Evolutionary conservation across 2,888 invertebrate genomes (phyloP).

Genomic region (Cyaniris semiargus): DNA sequence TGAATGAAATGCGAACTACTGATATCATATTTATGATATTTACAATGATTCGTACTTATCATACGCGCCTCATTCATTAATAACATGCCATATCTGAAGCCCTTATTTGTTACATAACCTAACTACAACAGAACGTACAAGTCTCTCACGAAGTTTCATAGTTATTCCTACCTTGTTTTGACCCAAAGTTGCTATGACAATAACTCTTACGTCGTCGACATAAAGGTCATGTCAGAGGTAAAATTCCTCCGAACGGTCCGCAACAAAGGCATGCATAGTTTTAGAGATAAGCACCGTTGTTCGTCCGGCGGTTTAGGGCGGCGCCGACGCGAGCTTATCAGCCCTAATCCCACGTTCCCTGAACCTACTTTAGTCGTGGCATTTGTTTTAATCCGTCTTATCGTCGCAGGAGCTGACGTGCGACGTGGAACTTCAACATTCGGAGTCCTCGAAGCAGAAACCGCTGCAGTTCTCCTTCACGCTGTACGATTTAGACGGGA

Average conservation of each 20-base stretch:
- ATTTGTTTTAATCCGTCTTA: constrained; percentile 8
- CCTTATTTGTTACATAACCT: constrained; percentile 42
- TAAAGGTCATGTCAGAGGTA: too few relatives aligned
- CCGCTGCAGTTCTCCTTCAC: constrained; percentile 91
- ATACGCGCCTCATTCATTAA: constrained; percentile 35
- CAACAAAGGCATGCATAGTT: constrained; percentile 69
- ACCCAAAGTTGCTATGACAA: too few relatives aligned
- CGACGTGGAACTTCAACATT: constrained; percentile 92
- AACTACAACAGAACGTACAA: constrained; percentile 36
- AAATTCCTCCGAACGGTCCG: constrained; percentile 45
- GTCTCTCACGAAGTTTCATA: constrained; percentile 45
- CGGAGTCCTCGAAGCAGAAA: constrained; percentile 84
- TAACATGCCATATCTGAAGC: constrained; percentile 34
- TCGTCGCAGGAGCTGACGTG: constrained; percentile 89
- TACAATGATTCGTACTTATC: constrained; percentile 35
- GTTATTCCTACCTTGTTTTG: too few relatives aligned
- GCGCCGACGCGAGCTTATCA: constrained; percentile 45
- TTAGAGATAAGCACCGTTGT: constrained; percentile 63
- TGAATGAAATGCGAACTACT: constrained; percentile 28
- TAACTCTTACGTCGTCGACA: too few relatives aligned
- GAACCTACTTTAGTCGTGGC: constrained; percentile 3
- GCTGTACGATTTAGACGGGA: constrained; percentile 94
- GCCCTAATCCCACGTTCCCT: constrained; percentile 20
- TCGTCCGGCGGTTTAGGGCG: constrained; percentile 44
- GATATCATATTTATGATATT: constrained; percentile 27